phyloP scores from a whole-genome alignment of 2,888 invertebrate species.

The Habrosyne pyritoides region DNA sequence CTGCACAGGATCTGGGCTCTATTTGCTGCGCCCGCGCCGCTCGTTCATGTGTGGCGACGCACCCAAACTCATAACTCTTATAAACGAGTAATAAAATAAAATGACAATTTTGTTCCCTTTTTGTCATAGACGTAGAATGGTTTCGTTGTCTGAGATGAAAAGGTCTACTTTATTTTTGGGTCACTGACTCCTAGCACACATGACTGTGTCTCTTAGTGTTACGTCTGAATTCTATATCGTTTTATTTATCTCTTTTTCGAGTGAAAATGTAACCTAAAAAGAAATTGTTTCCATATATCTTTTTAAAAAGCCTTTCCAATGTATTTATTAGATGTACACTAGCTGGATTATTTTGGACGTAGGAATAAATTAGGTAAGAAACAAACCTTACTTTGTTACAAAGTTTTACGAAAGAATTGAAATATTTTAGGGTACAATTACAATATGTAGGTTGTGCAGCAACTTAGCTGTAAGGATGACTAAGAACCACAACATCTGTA shows the following conservation, averaged over 20 bases:
- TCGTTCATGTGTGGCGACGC: slow-evolving; percentile 67
- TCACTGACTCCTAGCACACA: background rate
- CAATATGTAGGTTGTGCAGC: background rate
- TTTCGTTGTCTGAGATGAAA: background rate
- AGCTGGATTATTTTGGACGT: too few species aligned
- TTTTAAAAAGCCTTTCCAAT: too few species aligned
- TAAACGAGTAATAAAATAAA: slow-evolving; percentile 22
- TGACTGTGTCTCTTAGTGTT: too few species aligned
- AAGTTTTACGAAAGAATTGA: too few species aligned
- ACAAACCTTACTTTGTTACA: too few species aligned
- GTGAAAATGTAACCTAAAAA: too few species aligned
- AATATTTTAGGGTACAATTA: too few species aligned
- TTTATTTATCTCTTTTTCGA: too few species aligned
- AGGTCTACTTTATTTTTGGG: background rate
- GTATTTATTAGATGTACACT: too few species aligned
- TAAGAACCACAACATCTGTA: background rate
- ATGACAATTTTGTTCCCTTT: background rate
- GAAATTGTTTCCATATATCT: too few species aligned
- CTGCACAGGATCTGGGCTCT: slow-evolving; percentile 80
- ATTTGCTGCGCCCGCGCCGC: slow-evolving; percentile 67
- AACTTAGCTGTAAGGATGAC: background rate
- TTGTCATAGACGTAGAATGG: background rate
- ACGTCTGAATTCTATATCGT: too few species aligned
- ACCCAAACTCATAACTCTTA: slow-evolving; percentile 56
- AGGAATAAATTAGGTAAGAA: too few species aligned